Evolutionary conservation across 2,888 invertebrate genomes (phyloP), one percentile per base, ranked within the genome.

Genomic region (Brachypterus glaber): DNA sequence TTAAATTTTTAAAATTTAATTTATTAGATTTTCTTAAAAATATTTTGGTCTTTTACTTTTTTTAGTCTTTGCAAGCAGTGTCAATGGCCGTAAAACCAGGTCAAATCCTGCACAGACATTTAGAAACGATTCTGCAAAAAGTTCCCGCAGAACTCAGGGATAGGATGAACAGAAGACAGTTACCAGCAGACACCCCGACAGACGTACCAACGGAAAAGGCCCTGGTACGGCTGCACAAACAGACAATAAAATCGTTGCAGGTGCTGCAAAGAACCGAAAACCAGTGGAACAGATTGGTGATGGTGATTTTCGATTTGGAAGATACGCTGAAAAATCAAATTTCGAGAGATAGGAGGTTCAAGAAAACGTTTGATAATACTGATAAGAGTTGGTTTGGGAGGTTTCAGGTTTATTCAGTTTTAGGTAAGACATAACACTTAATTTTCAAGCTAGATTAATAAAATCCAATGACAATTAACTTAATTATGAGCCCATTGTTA

Each of bases 211-310:
- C 86, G 1, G 80, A 91, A 53, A 91, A 89, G 63, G 77, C 86
- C 1, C 74, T 97, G 8, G 82, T 93, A 41, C 79, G 88, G 47
- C 75, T 97, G 34, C 95, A 98, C 64, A 85, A 83, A 62, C 88
- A 90, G 80, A 78, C 82, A 2, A 90, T 92, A 44, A 88, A 88
- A 70, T 82, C 90, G 0, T 69, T 93, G 16, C 93, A 95, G 67
- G 86, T 86, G n/a, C 74, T 90, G 30, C 87, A 89, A 63, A 77
- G 95, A 44, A 92, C 93, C 3, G 91, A 93, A 63, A 91, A 92
- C 0, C 89, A 96, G 59, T 98, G 92, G 92, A 79, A 79, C 45
- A 73, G 88, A 46, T 77, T 92, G 61, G 77, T 95, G 38, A 77
- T 84, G 50, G 75, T 79, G 41, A 81, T 84, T 36, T 75, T 83